Base-by-base conservation (phyloP, 2,797 vertebrate genomes). In the Poliocrania exsul region DNA sequence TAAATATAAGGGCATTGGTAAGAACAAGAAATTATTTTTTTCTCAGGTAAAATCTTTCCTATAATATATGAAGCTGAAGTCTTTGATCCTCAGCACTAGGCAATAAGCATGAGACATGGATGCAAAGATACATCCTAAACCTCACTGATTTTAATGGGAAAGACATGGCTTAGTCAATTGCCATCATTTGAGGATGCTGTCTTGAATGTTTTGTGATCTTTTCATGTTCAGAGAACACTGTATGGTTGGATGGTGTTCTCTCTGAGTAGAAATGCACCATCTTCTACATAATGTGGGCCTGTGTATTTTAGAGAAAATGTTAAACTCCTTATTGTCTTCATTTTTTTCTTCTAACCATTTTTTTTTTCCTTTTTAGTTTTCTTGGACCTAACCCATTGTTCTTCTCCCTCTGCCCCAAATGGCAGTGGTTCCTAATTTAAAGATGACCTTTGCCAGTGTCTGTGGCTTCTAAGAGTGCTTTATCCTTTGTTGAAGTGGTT, bases 371-470 rank as follows among this genome's bases (percentile, higher is more conserved):
- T 91, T 89, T 87, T 51, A 86, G 35, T 85, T 92, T 92, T 72
- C 84, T 72, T 88, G 69, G 46, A 35, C 81, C 82, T 79, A 58
- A 35, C 79, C 47, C 31, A 46, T 51, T 58, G 42, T 28, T 89
- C 26, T 86, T 24, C 28, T 92, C 66, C 40, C 69, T 86, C 47
- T 12, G 19, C 47, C 69, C 72, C 91, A 95, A 74, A 92, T 79
- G 79, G 58, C 0, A 1, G 42, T 86, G 87, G 56, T 72, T 96
- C 95, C 92, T 95, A 93, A 96, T 96, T 97, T 96, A 93, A 92
- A 94, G 84, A 35, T 95, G 94, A 96, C 93, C 96, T 97, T 96
- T 96, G 75, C 54, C 2, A 1, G 72, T 90, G 66, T 88, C 84
- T 92, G 33, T 88, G 80, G 50, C 60, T 96, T 95, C 91, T 79